Conservation (phyloP, 2,888 invertebrate genomes). For the Stenodema calcarata region DNA sequence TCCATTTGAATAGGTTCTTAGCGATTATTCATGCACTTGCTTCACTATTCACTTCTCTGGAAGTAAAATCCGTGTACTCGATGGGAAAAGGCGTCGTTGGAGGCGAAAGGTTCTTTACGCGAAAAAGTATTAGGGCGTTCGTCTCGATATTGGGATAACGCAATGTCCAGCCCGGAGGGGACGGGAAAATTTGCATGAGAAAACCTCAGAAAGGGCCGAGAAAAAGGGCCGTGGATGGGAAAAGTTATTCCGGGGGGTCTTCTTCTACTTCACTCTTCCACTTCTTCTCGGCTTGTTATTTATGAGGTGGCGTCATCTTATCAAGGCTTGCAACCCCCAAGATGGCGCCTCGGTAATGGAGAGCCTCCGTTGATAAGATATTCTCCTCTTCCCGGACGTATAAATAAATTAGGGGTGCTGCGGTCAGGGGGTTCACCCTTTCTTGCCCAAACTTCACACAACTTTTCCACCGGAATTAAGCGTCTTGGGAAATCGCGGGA, state of each 20-base stretch:
- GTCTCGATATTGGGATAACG: constrained; percentile 10
- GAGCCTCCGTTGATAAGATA: constrained; percentile 49
- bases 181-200: constrained; percentile 56
- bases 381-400: constrained; percentile 47
- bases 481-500: constrained; percentile 47
- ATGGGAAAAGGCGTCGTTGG: neutral
- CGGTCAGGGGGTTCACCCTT: constrained; percentile 41
- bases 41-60: too few relatives aligned
- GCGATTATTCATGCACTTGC: too few relatives aligned
- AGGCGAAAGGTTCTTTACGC: neutral
- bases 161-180: constrained; percentile 48
- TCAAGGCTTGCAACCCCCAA: constrained; percentile 47
- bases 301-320: constrained; percentile 51
- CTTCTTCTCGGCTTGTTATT: constrained; percentile 48
- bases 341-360: constrained; percentile 50
- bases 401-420: constrained; percentile 54
- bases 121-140: neutral
- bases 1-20: too few relatives aligned
- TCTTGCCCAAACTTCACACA: constrained; percentile 19
- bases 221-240: constrained; percentile 1
- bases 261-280: constrained; percentile 35
- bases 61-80: neutral
- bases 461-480: constrained; percentile 48
- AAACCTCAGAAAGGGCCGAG: constrained; percentile 47
- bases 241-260: constrained; percentile 48